A percentile compares a stretch with the other conserved stretches of the same genome.
Evolutionary conservation across 2,113 vertebrate species (phyloP).

Genomic region (Paedocypris sp.): DNA sequence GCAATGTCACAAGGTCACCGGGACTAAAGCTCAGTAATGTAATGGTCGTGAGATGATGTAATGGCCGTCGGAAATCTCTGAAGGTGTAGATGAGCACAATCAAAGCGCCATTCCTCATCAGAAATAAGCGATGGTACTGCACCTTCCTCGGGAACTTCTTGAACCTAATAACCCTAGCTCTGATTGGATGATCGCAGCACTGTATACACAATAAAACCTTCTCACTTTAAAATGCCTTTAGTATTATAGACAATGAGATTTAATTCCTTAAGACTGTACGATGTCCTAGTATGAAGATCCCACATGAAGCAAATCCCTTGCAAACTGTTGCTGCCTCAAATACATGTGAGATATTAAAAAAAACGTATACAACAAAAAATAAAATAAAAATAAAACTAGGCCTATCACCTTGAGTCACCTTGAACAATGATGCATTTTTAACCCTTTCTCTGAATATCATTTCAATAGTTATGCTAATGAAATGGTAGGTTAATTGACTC

Average conservation of each 20-base stretch:
- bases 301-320: too few relatives aligned
- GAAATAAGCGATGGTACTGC: too few relatives aligned
- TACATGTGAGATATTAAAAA: too few relatives aligned
- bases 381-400: conserved; percentile 38
- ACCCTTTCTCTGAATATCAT: conserved; percentile 52
- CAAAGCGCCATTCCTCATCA: too few relatives aligned
- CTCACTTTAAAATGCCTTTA: too few relatives aligned
- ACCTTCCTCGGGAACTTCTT: not conserved
- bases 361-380: too few relatives aligned
- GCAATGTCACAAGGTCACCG: conserved; percentile 41
- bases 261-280: too few relatives aligned
- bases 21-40: conserved; percentile 24
- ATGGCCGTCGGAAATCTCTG: not conserved
- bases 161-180: not conserved
- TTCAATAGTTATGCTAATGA: not conserved
- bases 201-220: not conserved
- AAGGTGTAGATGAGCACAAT: too few relatives aligned
- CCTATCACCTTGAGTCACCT: conserved; percentile 85
- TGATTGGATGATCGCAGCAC: not conserved
- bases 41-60: not conserved
- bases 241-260: too few relatives aligned
- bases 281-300: too few relatives aligned
- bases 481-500: not conserved
- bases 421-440: conserved; percentile 84
- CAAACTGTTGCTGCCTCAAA: conserved; percentile 34